Evolutionary conservation across 2,797 vertebrate genomes (phyloP).

Genomic region (Neostethus bicornis): DNA sequence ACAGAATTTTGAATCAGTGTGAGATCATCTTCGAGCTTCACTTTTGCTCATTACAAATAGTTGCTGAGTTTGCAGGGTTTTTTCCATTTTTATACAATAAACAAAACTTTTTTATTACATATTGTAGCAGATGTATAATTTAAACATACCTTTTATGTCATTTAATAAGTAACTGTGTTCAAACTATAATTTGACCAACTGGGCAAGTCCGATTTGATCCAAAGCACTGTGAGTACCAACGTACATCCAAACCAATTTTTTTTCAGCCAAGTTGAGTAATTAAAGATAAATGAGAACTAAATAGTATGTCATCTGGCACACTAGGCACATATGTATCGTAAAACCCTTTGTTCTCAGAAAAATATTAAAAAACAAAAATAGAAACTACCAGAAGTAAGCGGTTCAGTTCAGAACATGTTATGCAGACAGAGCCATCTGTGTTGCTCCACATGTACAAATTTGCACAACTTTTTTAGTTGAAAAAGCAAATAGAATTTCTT

Average conservation of each 20-base stretch:
- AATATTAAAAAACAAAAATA: background rate
- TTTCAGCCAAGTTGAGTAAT: background rate
- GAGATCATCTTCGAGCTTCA: too few relatives aligned
- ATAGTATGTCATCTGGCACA: background rate
- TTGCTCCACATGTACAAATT: conserved; percentile 1
- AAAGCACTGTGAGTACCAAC: background rate
- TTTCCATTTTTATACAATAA: too few relatives aligned
- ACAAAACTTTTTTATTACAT: too few relatives aligned
- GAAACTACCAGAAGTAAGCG: background rate
- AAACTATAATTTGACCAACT: too few relatives aligned
- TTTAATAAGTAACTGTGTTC: too few relatives aligned
- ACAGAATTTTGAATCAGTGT: too few relatives aligned
- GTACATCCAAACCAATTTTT: background rate
- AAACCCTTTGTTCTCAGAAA: background rate
- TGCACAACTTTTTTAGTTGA: background rate
- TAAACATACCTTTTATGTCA: too few relatives aligned
- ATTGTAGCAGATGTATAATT: too few relatives aligned
- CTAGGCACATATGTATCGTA: background rate
- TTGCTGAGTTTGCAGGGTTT: too few relatives aligned
- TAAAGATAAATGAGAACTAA: too few relatives aligned
- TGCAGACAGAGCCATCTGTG: conserved; percentile 26
- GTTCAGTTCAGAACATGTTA: conserved; percentile 3
- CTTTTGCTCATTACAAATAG: too few relatives aligned
- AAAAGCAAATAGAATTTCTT: background rate
- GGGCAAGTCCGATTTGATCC: too few relatives aligned